Evolutionary conservation across 2,888 invertebrate species (phyloP).

Genomic region (Muschampia plurimacula): DNA sequence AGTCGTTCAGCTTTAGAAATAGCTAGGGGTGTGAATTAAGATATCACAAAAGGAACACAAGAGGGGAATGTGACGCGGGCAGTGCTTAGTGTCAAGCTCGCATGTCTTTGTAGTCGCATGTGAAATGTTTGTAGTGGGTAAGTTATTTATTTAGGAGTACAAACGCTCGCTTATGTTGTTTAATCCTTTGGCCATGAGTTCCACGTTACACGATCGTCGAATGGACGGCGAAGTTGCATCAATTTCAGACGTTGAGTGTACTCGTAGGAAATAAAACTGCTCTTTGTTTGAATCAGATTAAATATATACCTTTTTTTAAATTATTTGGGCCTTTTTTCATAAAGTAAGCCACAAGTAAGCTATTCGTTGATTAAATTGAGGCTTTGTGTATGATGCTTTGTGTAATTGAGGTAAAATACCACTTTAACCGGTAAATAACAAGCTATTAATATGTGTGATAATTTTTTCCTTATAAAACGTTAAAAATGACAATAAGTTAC

Average conservation of each 20-base stretch:
- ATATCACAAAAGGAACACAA: slow-evolving; percentile 74
- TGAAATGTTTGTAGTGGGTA: slow-evolving; percentile 59
- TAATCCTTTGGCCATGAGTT: slow-evolving; percentile 5
- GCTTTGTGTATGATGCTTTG: too few species aligned
- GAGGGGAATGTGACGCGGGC: slow-evolving; percentile 72
- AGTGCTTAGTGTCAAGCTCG: slow-evolving; percentile 79
- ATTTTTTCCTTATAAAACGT: too few species aligned
- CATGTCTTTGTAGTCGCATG: slow-evolving; percentile 75
- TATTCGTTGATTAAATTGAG: too few species aligned
- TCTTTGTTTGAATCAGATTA: background rate
- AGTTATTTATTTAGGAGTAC: slow-evolving; percentile 60
- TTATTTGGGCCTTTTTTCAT: too few species aligned
- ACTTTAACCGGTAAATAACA: too few species aligned
- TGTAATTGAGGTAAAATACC: too few species aligned
- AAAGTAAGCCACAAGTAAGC: too few species aligned
- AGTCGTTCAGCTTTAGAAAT: slow-evolving; percentile 48
- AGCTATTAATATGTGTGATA: too few species aligned
- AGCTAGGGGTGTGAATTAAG: slow-evolving; percentile 83
- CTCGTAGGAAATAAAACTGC: background rate
- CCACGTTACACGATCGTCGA: background rate
- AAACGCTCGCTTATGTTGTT: slow-evolving; percentile 53
- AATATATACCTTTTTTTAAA: background rate
- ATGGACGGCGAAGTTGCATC: background rate
- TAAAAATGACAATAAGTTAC: too few species aligned
- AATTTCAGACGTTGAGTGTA: background rate